Conservation (phyloP, 2,888 invertebrate species). For the Leptothorax acervorum region DNA sequence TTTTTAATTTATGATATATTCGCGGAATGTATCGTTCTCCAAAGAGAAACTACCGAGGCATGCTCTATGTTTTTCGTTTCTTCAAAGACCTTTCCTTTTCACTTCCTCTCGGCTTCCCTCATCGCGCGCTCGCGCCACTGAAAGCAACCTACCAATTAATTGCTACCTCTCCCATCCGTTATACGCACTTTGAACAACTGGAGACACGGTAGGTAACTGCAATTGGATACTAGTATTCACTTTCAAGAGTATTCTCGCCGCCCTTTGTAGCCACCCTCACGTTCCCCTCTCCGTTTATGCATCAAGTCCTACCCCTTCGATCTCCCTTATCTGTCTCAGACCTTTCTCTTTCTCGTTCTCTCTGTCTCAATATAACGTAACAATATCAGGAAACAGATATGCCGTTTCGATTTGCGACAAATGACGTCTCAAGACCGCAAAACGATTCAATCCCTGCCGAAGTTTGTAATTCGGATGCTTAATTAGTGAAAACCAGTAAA, state of each 20-base stretch:
- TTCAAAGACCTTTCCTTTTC: conserved; percentile 37
- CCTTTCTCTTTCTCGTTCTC: conserved; percentile 48
- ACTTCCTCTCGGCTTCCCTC: conserved; percentile 49
- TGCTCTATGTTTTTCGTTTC: conserved; percentile 27
- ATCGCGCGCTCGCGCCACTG: conserved; percentile 68
- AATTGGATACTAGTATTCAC: conserved; percentile 81
- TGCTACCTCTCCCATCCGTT: conserved; percentile 67
- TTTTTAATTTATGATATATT: conserved; percentile 11
- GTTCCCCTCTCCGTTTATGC: conserved; percentile 58
- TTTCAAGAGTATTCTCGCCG: conserved; percentile 81
- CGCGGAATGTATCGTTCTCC: neutral
- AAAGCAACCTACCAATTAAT: conserved; percentile 77
- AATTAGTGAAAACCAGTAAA: conserved; percentile 53
- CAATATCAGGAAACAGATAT: conserved; percentile 20
- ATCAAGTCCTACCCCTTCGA: conserved; percentile 21
- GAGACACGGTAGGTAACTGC: conserved; percentile 74
- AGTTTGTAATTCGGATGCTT: conserved; percentile 43
- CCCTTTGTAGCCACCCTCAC: conserved; percentile 69
- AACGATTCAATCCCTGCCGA: conserved; percentile 49
- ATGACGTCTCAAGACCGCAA: conserved; percentile 46
- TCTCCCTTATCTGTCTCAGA: neutral
- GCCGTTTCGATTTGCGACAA: conserved; percentile 5
- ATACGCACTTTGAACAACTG: conserved; percentile 80
- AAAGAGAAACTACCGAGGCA: neutral
- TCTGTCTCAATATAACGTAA: conserved; percentile 35